Conservation (phyloP, 1,140 invertebrate genomes). For the Steinernema khuongi region DNA sequence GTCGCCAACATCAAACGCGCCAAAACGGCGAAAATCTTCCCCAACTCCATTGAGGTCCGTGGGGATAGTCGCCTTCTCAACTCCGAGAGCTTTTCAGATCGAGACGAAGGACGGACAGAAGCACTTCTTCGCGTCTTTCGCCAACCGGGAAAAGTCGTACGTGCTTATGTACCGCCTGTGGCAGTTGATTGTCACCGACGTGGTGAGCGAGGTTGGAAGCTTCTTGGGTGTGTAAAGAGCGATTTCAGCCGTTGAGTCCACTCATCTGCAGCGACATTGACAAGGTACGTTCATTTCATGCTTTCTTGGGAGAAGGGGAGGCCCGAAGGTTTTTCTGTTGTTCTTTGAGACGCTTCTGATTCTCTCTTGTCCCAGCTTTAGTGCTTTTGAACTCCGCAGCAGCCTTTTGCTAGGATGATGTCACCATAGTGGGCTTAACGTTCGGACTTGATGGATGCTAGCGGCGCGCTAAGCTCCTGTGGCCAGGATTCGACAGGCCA, state of each 20-base stretch:
- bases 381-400: background rate
- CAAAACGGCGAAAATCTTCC: conserved; percentile 7
- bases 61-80: background rate
- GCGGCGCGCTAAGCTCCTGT: no score
- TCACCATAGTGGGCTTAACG: no score
- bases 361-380: background rate
- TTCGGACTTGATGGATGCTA: no score
- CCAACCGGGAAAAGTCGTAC: conserved; percentile 8
- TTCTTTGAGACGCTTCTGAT: background rate
- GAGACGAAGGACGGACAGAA: background rate
- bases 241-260: background rate
- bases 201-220: background rate
- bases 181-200: conserved; percentile 1
- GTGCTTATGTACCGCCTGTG: background rate
- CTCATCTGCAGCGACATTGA: background rate
- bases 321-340: background rate
- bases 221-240: background rate
- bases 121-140: background rate
- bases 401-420: background rate
- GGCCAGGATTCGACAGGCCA: no score
- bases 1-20: background rate
- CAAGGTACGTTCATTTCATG: no score
- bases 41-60: background rate
- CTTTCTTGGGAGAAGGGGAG: no score
- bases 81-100: background rate